phyloP scores from a whole-genome alignment of 2,113 vertebrate species.

The Alethe diademata region DNA sequence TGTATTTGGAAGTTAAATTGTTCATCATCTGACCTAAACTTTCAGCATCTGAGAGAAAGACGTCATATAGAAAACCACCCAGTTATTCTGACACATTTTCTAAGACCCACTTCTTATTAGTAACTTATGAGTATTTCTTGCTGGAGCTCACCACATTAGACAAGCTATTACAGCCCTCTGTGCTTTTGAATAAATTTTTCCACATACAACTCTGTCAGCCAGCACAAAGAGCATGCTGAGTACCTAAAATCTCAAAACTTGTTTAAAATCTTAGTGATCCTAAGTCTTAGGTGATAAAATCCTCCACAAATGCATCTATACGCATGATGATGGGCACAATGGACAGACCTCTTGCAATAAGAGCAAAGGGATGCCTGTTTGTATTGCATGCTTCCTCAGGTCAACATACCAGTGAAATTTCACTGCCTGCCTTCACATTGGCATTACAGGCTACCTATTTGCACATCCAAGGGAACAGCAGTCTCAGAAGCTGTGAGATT shows the following conservation, averaged over 20 bases:
- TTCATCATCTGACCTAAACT: neutral
- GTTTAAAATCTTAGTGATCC: neutral
- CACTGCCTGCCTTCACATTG: neutral
- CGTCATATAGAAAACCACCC: neutral
- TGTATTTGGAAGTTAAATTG: neutral
- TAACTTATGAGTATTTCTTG: neutral
- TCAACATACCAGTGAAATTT: neutral
- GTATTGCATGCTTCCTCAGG: neutral
- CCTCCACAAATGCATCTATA: neutral
- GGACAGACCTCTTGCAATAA: neutral
- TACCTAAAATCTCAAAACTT: neutral
- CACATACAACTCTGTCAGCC: no score
- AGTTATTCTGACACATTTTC: neutral
- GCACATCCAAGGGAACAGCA: fast-evolving
- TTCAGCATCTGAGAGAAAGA: neutral
- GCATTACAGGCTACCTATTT: neutral
- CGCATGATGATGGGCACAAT: fast-evolving
- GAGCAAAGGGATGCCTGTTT: neutral
- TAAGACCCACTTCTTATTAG: neutral
- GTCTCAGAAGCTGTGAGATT: neutral
- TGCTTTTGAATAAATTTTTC: neutral
- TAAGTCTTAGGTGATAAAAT: neutral
- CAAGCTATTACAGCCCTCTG: neutral
- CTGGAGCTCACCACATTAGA: neutral
- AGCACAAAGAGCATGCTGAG: neutral